These are phyloP conservation scores for Hanleya hanleyi DNA, from an alignment of 2,888 invertebrate species.

Conservation along the genomic window DNA sequence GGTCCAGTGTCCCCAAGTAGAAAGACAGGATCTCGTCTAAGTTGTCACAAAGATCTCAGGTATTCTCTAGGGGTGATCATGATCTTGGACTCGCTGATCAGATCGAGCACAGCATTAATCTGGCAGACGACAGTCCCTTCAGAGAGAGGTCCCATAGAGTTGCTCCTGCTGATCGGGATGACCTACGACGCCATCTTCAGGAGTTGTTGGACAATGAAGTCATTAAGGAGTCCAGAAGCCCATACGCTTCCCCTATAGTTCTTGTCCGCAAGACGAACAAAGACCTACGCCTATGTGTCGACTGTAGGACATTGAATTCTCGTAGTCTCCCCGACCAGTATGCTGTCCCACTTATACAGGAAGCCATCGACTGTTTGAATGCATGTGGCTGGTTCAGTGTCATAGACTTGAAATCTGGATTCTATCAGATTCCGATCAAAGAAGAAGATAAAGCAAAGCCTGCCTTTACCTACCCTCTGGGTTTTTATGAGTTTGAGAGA, in stretches of 20 bases:
- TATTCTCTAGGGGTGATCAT: background rate
- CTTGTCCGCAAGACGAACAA: background rate
- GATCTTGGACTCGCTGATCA: background rate
- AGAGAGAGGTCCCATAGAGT: background rate
- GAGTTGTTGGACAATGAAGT: background rate
- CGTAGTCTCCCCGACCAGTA: conserved; percentile 3
- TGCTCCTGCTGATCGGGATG: conserved; percentile 1
- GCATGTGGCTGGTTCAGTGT: too few species aligned
- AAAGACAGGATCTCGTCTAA: background rate
- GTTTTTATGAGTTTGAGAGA: too few species aligned
- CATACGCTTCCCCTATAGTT: conserved; percentile 6
- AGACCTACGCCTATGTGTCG: background rate
- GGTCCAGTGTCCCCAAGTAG: background rate
- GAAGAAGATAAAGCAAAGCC: too few species aligned
- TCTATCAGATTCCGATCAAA: too few species aligned
- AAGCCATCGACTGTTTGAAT: conserved; percentile 10
- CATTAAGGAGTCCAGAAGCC: background rate
- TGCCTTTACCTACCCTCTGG: too few species aligned
- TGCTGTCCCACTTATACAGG: background rate
- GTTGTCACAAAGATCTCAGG: background rate
- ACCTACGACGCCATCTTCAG: background rate
- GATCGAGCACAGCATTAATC: background rate
- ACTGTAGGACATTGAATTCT: conserved; percentile 1
- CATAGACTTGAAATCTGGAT: too few species aligned
- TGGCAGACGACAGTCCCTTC: background rate